Evolutionary conservation across 2,888 invertebrate species (phyloP), one percentile per base, ranked within the genome.

Genomic region (Dilophus febrilis): DNA sequence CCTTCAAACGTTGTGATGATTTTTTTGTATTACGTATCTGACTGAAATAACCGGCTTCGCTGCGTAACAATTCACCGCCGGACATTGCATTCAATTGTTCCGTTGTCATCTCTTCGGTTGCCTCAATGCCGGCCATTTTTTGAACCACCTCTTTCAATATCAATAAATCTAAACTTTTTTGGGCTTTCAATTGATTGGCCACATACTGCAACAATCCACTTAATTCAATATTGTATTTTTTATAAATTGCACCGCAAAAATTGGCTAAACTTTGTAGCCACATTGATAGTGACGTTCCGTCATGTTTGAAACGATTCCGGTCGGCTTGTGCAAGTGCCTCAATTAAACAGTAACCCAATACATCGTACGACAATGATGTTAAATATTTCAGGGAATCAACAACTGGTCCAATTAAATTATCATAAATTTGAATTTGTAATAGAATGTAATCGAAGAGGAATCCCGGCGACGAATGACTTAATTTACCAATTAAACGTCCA

Each of bases 91-190:
- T 90, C 40, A 98, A 64, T 56, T 99, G 97, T 53, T 97, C 95
- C 17, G 81, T 71, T 0, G 97, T 98, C 71, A 95, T 82, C 64
- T 94, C 94, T 58, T 94, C 92, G 1, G 84, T 83, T 1, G 94
- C 83, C 64, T 99, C 98, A 40, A 98, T 90, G 2, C 98, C 98
- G 1, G 94, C 90, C 97, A 99, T 98, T 68, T 95, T 97, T 64
- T 94, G 91, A 33, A 99, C 88, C 48, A 99, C 85, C 66, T 98
- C 97, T 59, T 95, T 88, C 40, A 98, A 66, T 48, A 98, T 83
- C 26, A 97, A 66, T 50, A 92, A 69, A 65, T 95, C 94, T 67
- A 80, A 77, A 65, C 86, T 82, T 64, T 94, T 92, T 51, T 91
- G 86, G 16, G 86, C 82, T 62, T 97, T 97, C 14, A 99, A 71